These are phyloP conservation scores for Dichetophora obliterata DNA, from an alignment of 2,888 invertebrate genomes.

Conservation along the genomic window DNA sequence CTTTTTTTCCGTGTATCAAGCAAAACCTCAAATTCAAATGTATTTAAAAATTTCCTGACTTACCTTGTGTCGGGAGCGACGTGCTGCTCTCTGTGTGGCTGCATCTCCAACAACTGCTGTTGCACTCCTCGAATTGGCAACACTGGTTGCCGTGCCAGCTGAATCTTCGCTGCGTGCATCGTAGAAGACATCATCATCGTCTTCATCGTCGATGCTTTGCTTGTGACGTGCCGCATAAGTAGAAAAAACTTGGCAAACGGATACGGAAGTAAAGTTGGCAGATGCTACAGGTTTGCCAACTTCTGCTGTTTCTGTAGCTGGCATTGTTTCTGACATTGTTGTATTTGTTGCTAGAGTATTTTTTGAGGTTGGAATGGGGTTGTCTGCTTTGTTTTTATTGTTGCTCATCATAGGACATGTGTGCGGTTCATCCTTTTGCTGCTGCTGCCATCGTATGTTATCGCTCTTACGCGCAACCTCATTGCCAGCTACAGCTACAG, in stretches of 20 bases:
- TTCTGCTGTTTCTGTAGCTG: constrained; percentile 27
- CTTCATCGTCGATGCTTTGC: constrained; percentile 47
- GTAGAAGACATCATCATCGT: constrained; percentile 67
- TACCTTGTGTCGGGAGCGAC: constrained; percentile 28
- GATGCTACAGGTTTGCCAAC: neutral
- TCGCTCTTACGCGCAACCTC: neutral
- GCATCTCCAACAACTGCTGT: constrained; percentile 16
- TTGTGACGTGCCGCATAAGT: constrained; percentile 36
- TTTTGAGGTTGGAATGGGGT: constrained; percentile 44
- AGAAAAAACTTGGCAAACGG: neutral
- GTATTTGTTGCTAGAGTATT: neutral
- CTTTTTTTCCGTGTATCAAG: neutral
- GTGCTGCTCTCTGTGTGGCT: neutral
- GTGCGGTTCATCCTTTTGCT: neutral
- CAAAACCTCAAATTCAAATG: neutral
- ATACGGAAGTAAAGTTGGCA: constrained; percentile 5
- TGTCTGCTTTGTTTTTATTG: constrained; percentile 44
- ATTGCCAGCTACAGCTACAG: neutral
- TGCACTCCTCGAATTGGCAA: constrained; percentile 26
- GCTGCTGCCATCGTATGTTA: constrained; percentile 8
- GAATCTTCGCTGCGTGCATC: constrained; percentile 67
- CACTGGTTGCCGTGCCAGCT: constrained; percentile 48
- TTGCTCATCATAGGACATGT: constrained; percentile 24
- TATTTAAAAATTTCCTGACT: constrained; percentile 1
- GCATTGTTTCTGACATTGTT: constrained; percentile 36